Evolutionary conservation across 2,113 vertebrate species (phyloP).

Genomic region (Arenaria interpres): DNA sequence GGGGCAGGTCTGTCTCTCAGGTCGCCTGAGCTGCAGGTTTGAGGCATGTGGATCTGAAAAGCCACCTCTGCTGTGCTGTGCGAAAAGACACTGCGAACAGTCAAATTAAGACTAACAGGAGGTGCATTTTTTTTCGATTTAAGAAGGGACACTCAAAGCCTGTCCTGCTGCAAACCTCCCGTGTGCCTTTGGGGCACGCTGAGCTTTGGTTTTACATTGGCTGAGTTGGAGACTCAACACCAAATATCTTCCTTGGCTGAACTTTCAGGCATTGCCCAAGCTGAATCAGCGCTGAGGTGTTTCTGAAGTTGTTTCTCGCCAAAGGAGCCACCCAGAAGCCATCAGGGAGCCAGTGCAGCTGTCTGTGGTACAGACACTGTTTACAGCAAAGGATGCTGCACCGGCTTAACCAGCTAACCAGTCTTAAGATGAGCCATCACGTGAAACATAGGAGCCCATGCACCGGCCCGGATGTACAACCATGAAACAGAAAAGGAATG

Average conservation of each 20-base stretch:
- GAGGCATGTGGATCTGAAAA: not conserved
- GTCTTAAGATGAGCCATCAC: not conserved
- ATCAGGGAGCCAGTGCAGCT: not conserved
- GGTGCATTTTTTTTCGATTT: not conserved
- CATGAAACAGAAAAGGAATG: not conserved
- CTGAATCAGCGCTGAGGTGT: fast-evolving
- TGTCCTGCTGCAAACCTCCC: not conserved
- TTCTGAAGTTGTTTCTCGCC: not conserved
- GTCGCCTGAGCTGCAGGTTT: not conserved
- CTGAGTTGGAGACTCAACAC: fast-evolving
- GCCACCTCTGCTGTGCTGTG: not conserved
- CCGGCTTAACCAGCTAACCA: not conserved
- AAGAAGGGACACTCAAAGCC: not conserved
- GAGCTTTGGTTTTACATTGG: not conserved
- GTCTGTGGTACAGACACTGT: not conserved
- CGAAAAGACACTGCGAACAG: not conserved
- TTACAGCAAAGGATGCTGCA: not conserved
- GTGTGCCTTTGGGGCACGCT: not conserved
- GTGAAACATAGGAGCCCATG: not conserved
- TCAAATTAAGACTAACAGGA: not conserved
- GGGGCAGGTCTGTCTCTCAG: not conserved
- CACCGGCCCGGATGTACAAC: fast-evolving
- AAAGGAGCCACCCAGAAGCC: not conserved
- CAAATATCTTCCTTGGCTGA: not conserved
- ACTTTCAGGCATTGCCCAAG: not conserved